A percentile compares a stretch with the other conserved stretches of the same genome.
These are phyloP conservation scores for Phoeniculus purpureus DNA, from an alignment of 2,797 vertebrate genomes.

Conservation along the genomic window DNA sequence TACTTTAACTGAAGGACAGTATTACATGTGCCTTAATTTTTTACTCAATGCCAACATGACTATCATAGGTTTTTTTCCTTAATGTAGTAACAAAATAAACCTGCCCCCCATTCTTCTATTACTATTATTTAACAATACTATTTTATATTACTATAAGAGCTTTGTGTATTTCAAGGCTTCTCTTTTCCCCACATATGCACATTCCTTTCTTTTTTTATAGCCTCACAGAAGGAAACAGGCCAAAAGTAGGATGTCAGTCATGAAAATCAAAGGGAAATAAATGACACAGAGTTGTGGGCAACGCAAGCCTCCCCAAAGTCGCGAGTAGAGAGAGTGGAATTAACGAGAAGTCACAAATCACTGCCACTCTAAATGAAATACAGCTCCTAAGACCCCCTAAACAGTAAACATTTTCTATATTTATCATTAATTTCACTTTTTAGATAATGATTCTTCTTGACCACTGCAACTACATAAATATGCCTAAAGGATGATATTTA, in stretches of 20 bases:
- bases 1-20: not conserved
- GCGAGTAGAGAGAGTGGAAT: not conserved
- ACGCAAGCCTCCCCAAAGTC: not conserved
- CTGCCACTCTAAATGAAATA: not conserved
- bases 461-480: not conserved
- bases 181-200: not conserved
- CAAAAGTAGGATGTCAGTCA: not conserved
- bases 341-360: not conserved
- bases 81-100: not conserved
- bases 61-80: not conserved
- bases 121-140: not conserved
- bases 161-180: not conserved
- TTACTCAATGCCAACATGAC: not conserved
- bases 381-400: not conserved
- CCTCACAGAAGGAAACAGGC: not conserved
- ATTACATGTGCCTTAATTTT: not conserved
- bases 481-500: not conserved
- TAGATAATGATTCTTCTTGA: slow-evolving; percentile 5
- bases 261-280: slow-evolving; percentile 31
- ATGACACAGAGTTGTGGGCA: not conserved
- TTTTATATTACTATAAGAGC: too few species aligned
- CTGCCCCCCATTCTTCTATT: not conserved
- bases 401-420: not conserved
- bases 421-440: slow-evolving; percentile 25
- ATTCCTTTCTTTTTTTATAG: not conserved